Conservation (phyloP, 2,797 vertebrate genomes). For the Pangasius macronema region DNA sequence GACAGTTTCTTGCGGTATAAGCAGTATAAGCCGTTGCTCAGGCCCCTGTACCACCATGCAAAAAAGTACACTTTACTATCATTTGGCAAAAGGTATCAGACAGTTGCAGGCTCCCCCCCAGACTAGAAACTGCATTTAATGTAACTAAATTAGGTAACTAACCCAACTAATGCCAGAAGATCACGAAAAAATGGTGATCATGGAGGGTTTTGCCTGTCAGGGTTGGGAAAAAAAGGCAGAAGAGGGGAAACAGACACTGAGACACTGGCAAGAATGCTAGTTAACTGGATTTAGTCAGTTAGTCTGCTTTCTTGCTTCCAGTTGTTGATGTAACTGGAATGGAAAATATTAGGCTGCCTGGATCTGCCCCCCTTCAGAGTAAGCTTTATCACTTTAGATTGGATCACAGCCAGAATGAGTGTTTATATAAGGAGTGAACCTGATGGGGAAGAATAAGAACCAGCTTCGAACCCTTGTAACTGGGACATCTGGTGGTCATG, state of each 20-base stretch:
- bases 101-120: too few species aligned
- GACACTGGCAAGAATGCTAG: background rate
- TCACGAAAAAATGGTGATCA: background rate
- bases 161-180: background rate
- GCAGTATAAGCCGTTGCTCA: background rate
- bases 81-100: background rate
- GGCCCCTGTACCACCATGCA: too few species aligned
- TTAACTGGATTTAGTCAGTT: background rate
- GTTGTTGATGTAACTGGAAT: background rate
- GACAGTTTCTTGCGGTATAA: background rate
- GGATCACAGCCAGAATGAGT: background rate
- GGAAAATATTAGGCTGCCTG: background rate
- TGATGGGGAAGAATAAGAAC: background rate
- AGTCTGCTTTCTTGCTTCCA: background rate
- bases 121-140: background rate
- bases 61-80: background rate
- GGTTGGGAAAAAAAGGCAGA: background rate
- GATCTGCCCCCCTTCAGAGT: background rate
- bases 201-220: background rate
- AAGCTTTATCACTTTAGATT: background rate
- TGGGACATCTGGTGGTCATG: slow-evolving; percentile 5
- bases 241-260: background rate
- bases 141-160: background rate
- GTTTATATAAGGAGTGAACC: background rate
- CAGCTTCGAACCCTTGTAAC: background rate